Evolutionary conservation across 2,113 vertebrate species (phyloP).

Genomic region (Dasyurus viverrinus): DNA sequence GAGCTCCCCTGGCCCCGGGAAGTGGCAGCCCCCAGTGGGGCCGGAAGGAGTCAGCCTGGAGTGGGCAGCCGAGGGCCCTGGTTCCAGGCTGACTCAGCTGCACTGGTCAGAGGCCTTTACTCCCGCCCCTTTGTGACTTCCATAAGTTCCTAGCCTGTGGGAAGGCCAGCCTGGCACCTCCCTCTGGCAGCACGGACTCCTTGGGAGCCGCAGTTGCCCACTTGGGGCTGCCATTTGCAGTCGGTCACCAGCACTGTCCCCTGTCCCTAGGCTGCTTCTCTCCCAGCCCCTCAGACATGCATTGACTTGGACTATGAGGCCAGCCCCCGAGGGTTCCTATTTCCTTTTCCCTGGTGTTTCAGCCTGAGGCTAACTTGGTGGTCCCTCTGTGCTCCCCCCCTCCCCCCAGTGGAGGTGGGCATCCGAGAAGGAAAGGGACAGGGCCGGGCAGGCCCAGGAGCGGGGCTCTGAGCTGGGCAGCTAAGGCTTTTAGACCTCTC

Average conservation of each 20-base stretch:
- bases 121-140: not conserved
- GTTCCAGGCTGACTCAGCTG: not conserved
- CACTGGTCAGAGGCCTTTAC: not conserved
- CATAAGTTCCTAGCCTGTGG: too few relatives aligned
- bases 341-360: not conserved
- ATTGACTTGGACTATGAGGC: not conserved
- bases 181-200: not conserved
- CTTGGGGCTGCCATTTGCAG: not conserved
- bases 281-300: not conserved
- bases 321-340: not conserved
- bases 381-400: too few relatives aligned
- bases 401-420: not conserved
- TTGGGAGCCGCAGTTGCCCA: accelerated
- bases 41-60: not conserved
- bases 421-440: accelerated
- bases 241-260: not conserved
- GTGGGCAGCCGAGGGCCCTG: accelerated
- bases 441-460: not conserved
- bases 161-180: too few relatives aligned
- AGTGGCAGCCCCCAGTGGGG: not conserved
- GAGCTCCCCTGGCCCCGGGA: not conserved
- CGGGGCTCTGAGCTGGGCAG: not conserved
- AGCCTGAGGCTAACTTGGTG: not conserved
- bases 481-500: not conserved
- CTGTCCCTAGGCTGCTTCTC: not conserved